Conservation (phyloP, 2,113 vertebrate species). For the Spea multiplicata region DNA sequence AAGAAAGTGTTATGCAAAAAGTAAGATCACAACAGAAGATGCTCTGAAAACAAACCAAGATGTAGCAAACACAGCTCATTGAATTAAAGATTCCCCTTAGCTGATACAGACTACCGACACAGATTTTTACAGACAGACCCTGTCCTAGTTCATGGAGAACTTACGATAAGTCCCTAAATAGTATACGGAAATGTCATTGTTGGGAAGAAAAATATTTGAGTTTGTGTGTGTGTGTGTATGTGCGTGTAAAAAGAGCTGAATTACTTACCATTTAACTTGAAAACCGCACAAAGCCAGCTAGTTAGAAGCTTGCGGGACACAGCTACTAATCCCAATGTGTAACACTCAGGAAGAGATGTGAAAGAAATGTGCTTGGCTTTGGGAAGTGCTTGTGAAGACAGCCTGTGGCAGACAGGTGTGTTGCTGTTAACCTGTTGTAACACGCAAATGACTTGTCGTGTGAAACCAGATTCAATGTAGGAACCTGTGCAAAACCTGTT, state of each 20-base stretch:
- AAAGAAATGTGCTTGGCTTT: slow-evolving; percentile 51
- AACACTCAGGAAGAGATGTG: slow-evolving; percentile 22
- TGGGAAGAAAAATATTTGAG: no score
- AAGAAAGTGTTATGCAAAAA: no score
- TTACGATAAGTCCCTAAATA: no score
- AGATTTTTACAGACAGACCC: no score
- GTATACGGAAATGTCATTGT: no score
- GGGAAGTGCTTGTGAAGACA: slow-evolving; percentile 63
- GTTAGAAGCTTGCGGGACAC: slow-evolving; percentile 13
- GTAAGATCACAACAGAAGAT: no score
- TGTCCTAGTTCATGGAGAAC: no score
- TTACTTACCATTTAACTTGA: slow-evolving; percentile 38
- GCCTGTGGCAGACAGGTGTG: slow-evolving; percentile 68
- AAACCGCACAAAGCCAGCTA: background rate
- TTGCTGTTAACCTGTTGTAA: slow-evolving; percentile 70
- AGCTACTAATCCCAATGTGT: slow-evolving; percentile 13
- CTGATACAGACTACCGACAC: no score
- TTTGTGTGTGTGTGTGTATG: no score
- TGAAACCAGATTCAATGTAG: slow-evolving; percentile 61
- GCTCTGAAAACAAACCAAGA: no score
- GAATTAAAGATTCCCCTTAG: no score
- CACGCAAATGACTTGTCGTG: slow-evolving; percentile 67
- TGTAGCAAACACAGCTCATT: no score
- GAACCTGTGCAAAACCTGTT: slow-evolving; percentile 70
- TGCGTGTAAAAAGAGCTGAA: background rate